Evolutionary conservation across 2,888 invertebrate species (phyloP).

Genomic region (Mythimna loreyi): DNA sequence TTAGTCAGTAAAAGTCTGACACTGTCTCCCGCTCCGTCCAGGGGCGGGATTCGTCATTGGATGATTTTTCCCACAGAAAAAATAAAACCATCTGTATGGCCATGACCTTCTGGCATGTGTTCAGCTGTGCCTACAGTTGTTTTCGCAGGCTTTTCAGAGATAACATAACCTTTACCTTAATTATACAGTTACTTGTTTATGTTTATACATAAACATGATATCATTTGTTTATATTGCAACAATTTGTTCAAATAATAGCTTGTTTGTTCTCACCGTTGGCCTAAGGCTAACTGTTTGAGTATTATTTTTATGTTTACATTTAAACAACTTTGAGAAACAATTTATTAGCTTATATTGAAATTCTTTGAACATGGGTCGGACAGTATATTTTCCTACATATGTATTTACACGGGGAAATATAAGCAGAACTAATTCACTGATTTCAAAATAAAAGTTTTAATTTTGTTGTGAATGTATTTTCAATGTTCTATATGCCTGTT

Average conservation of each 20-base stretch:
- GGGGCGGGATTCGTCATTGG: too few species aligned
- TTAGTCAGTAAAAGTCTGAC: too few species aligned
- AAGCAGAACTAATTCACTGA: too few species aligned
- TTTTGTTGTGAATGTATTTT: too few species aligned
- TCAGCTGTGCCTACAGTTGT: too few species aligned
- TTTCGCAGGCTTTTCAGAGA: neutral
- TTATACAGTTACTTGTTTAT: too few species aligned
- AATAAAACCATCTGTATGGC: too few species aligned
- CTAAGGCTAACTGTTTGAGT: neutral
- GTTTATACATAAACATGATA: constrained; percentile 9
- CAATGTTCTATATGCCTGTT: too few species aligned
- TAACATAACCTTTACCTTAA: neutral
- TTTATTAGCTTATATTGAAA: constrained; percentile 10
- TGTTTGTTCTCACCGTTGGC: constrained; percentile 1
- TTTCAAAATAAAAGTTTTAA: too few species aligned
- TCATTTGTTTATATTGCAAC: neutral
- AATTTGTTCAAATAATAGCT: constrained; percentile 17
- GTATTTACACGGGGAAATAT: neutral
- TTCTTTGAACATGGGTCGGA: neutral
- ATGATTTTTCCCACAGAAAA: too few species aligned
- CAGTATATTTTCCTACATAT: neutral
- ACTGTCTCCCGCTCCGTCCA: too few species aligned
- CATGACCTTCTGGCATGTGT: too few species aligned
- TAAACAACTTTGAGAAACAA: constrained; percentile 13
- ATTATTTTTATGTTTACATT: constrained; percentile 2